A percentile compares a stretch with the other conserved stretches of the same genome.
Conservation (phyloP, 1,140 invertebrate species). For the Aphelinus atriplicis region DNA sequence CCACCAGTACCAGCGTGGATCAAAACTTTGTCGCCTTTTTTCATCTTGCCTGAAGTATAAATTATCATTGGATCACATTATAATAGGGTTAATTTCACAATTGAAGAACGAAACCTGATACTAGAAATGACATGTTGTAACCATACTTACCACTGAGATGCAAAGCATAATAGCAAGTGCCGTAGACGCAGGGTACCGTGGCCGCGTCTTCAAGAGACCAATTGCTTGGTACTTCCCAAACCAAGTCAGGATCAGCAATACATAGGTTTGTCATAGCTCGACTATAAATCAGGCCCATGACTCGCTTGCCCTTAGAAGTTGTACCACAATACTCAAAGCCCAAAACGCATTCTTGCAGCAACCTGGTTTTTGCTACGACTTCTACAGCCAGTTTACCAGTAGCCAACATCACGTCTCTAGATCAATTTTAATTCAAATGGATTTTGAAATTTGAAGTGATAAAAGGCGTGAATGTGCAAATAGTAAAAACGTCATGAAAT, state of each 20-base stretch:
- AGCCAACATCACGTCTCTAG: slow-evolving; percentile 79
- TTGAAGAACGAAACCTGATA: background rate
- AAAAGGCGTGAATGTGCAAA: too few relatives aligned
- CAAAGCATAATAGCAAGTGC: slow-evolving; percentile 86
- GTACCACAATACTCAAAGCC: slow-evolving; percentile 81
- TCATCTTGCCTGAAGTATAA: slow-evolving; percentile 58
- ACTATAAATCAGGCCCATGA: slow-evolving; percentile 76
- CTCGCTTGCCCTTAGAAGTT: slow-evolving; percentile 66
- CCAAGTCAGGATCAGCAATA: slow-evolving; percentile 69
- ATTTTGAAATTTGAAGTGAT: too few relatives aligned
- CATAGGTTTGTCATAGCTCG: slow-evolving; percentile 72
- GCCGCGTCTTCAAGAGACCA: slow-evolving; percentile 90
- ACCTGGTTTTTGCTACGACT: slow-evolving; percentile 67
- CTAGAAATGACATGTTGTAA: too few relatives aligned
- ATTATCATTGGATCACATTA: background rate
- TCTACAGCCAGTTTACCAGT: slow-evolving; percentile 78
- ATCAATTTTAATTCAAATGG: too few relatives aligned
- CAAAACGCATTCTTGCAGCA: slow-evolving; percentile 73
- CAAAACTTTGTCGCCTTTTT: slow-evolving; percentile 72
- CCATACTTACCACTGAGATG: slow-evolving; percentile 57
- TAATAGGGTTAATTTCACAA: background rate
- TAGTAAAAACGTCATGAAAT: too few relatives aligned
- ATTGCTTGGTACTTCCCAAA: slow-evolving; percentile 82
- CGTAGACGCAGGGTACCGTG: slow-evolving; percentile 87
- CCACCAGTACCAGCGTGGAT: slow-evolving; percentile 82